Evolutionary conservation across 2,797 vertebrate species (phyloP).

Genomic region (Heterohyrax brucei): DNA sequence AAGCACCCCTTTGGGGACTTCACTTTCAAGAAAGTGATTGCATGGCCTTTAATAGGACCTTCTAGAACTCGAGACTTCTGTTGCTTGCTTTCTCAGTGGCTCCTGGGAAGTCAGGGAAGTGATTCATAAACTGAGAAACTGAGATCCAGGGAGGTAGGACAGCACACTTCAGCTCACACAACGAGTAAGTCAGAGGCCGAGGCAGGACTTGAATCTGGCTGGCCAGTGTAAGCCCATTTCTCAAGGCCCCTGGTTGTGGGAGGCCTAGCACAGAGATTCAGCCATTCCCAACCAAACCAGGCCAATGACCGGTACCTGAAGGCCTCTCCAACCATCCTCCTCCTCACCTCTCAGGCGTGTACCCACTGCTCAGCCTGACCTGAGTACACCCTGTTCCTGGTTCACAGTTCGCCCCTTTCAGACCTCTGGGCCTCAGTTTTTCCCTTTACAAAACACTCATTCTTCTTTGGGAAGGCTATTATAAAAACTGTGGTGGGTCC

Average conservation of each 20-base stretch:
- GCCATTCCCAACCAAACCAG: background rate
- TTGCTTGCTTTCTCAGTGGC: background rate
- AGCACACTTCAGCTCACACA: background rate
- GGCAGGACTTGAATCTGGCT: background rate
- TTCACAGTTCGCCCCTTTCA: background rate
- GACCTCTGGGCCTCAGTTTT: background rate
- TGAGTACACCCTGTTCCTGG: background rate
- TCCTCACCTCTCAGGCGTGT: background rate
- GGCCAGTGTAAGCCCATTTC: background rate
- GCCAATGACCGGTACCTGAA: background rate
- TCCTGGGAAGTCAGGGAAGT: background rate
- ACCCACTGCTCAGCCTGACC: background rate
- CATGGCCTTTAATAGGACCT: background rate
- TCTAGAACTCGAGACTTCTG: background rate
- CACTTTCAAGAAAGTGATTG: background rate
- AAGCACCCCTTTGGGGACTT: background rate
- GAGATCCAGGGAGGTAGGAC: background rate
- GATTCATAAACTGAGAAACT: background rate
- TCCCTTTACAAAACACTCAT: background rate
- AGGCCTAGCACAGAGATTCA: background rate
- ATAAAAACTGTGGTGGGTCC: background rate
- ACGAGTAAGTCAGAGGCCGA: background rate
- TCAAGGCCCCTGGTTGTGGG: background rate
- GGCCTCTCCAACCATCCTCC: fast-evolving
- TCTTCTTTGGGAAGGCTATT: background rate